Conservation (phyloP, 2,797 vertebrate species). For the Moxostoma hubbsi region DNA sequence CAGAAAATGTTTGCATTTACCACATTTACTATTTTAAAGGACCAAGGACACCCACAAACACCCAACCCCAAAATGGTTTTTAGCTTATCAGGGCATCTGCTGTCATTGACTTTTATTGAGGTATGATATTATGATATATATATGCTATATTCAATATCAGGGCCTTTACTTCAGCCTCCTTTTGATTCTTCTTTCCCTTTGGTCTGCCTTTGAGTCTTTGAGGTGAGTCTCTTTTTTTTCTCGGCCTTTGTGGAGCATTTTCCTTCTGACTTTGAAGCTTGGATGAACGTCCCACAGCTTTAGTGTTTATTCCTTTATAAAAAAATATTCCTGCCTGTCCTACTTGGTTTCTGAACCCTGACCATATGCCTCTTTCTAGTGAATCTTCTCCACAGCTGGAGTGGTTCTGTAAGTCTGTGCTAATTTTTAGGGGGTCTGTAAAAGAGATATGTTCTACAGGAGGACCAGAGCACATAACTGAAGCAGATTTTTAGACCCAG, state of each 20-base stretch:
- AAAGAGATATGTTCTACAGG: constrained; percentile 32
- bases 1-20: too few relatives aligned
- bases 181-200: constrained; percentile 58
- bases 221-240: constrained; percentile 51
- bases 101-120: constrained; percentile 20
- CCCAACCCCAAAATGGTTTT: too few relatives aligned
- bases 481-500: constrained; percentile 23
- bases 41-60: too few relatives aligned
- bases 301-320: constrained; percentile 53
- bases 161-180: constrained; percentile 35
- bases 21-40: too few relatives aligned
- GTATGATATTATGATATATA: constrained; percentile 14
- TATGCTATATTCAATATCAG: constrained; percentile 41
- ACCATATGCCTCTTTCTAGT: constrained; percentile 39
- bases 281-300: constrained; percentile 44
- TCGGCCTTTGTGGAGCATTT: constrained; percentile 53
- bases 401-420: constrained; percentile 40
- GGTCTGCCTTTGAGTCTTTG: constrained; percentile 50
- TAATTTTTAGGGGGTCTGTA: constrained; percentile 54
- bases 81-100: neutral
- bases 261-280: constrained; percentile 54
- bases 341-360: constrained; percentile 62
- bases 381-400: constrained; percentile 47
- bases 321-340: constrained; percentile 53
- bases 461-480: constrained; percentile 29